These are phyloP conservation scores for Incurvaria masculella DNA, from an alignment of 2,888 invertebrate genomes.

Conservation along the genomic window DNA sequence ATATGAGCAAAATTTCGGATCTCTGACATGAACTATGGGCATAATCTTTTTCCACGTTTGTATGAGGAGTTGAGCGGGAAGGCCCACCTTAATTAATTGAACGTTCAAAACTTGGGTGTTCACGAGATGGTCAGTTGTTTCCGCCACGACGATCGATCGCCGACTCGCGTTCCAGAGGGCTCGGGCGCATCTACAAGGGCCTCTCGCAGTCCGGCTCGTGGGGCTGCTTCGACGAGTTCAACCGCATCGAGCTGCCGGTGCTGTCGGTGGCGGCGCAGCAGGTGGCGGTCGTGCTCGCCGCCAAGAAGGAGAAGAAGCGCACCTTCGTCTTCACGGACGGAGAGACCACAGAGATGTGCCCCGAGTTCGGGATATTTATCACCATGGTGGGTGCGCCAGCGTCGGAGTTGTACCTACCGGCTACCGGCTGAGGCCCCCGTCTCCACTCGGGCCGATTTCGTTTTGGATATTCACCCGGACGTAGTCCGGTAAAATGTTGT, in stretches of 20 bases:
- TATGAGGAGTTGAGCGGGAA: too few relatives aligned
- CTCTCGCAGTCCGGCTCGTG: constrained; percentile 94
- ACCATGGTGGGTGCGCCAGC: constrained; percentile 71
- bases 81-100: too few relatives aligned
- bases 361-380: constrained; percentile 95
- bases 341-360: constrained; percentile 87
- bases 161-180: constrained; percentile 67
- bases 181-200: constrained; percentile 95
- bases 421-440: too few relatives aligned
- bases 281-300: constrained; percentile 87
- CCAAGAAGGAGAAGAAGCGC: constrained; percentile 92
- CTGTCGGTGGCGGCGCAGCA: constrained; percentile 92
- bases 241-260: constrained; percentile 91
- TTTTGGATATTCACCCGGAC: too few relatives aligned
- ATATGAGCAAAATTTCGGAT: too few relatives aligned
- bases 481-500: too few relatives aligned
- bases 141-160: too few relatives aligned
- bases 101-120: too few relatives aligned
- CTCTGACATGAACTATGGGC: too few relatives aligned
- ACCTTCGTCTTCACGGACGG: constrained; percentile 93
- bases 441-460: too few relatives aligned
- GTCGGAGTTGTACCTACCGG: not conserved
- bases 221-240: constrained; percentile 99
- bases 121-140: too few relatives aligned
- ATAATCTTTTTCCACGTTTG: too few relatives aligned